phyloP scores from a whole-genome alignment of 2,113 vertebrate species.

The Spheniscus mendiculus region DNA sequence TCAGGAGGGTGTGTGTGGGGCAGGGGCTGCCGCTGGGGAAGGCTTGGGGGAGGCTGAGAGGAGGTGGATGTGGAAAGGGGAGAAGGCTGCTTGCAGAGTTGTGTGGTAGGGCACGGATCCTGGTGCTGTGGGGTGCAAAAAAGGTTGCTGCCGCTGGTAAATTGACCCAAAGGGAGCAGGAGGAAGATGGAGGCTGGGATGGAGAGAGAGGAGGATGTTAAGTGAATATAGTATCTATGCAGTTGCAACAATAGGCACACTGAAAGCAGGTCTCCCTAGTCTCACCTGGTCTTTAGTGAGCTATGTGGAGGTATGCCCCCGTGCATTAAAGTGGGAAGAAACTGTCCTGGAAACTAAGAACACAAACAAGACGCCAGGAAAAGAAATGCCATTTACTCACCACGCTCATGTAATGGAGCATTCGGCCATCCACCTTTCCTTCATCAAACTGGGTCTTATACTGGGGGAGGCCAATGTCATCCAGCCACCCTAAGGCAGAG shows the following conservation, averaged over 20 bases:
- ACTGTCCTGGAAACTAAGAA: not conserved
- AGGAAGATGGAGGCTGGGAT: not conserved
- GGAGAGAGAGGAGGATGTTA: not conserved
- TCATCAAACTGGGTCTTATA: conserved; percentile 99
- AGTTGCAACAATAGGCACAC: not conserved
- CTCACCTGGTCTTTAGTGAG: not conserved
- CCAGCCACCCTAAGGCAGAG: conserved; percentile 88
- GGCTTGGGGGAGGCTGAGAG: not conserved
- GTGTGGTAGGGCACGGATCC: not conserved
- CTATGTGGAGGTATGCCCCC: not conserved
- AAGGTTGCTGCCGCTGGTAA: not conserved
- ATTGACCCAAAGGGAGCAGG: not conserved
- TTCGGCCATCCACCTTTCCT: conserved; percentile 91
- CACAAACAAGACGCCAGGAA: not conserved
- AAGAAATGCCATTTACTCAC: conserved; percentile 75
- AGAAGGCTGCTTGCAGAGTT: not conserved
- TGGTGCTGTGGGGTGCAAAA: not conserved
- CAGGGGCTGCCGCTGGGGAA: not conserved
- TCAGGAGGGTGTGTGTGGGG: not conserved
- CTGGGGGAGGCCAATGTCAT: conserved; percentile 96
- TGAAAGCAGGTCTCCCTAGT: not conserved
- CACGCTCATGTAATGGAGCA: conserved; percentile 97
- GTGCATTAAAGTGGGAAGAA: not conserved
- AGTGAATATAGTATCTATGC: not conserved
- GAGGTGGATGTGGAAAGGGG: not conserved